Conservation (phyloP, 2,888 invertebrate genomes). For the Idaea biselata region DNA sequence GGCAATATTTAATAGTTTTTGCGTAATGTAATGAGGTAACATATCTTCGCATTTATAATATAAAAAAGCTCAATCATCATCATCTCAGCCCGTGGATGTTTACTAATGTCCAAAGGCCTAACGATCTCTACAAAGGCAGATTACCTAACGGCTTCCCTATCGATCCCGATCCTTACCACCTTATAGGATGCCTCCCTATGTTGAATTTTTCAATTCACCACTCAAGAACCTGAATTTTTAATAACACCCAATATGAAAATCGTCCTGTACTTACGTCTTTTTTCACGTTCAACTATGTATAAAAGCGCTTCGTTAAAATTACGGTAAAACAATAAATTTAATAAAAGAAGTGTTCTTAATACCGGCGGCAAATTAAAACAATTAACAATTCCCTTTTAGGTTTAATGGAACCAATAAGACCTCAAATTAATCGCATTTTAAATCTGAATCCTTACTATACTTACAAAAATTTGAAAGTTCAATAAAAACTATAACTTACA, state of each 20-base stretch:
- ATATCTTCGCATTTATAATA: slow-evolving; percentile 5
- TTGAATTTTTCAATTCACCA: too few relatives aligned
- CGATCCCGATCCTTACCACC: too few relatives aligned
- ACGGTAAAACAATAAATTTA: slow-evolving; percentile 32
- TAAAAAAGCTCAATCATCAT: slow-evolving; percentile 1
- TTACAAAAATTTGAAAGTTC: not conserved
- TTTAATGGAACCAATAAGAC: slow-evolving; percentile 10
- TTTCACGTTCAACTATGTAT: slow-evolving; percentile 27
- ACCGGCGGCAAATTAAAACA: slow-evolving; percentile 9
- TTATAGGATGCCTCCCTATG: too few relatives aligned
- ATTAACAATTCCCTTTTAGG: slow-evolving; percentile 9
- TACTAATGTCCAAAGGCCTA: too few relatives aligned
- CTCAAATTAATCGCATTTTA: not conserved
- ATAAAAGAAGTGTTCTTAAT: slow-evolving; percentile 19
- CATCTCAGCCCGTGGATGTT: too few relatives aligned
- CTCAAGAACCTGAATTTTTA: too few relatives aligned
- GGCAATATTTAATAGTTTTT: too few relatives aligned
- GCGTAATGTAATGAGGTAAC: too few relatives aligned
- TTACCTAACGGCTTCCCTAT: too few relatives aligned
- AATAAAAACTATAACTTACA: not conserved
- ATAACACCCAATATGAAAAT: slow-evolving; percentile 27
- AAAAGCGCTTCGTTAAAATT: slow-evolving; percentile 34
- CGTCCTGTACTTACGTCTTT: slow-evolving; percentile 28
- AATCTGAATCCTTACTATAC: not conserved
- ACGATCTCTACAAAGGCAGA: too few relatives aligned